Conservation (phyloP, 2,888 invertebrate species). For the Drosophila quinaria region DNA sequence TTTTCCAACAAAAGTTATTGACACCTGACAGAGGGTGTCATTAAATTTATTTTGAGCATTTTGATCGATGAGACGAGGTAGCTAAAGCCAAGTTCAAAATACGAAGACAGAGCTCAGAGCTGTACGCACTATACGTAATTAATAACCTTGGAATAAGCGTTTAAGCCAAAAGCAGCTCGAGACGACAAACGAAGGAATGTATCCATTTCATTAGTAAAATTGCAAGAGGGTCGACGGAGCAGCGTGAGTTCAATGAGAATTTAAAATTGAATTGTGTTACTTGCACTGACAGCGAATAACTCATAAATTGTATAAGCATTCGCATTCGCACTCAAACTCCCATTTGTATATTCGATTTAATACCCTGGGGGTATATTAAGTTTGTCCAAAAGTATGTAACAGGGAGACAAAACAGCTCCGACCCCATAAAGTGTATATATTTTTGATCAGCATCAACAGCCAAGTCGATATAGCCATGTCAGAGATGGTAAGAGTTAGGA, state of each 20-base stretch:
- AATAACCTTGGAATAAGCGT: slow-evolving; percentile 48
- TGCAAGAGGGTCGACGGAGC: slow-evolving; percentile 14
- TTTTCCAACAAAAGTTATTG: slow-evolving; percentile 27
- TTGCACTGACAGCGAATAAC: slow-evolving; percentile 21
- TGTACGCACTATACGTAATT: slow-evolving; percentile 47
- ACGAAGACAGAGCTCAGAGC: background rate
- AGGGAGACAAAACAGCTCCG: no score
- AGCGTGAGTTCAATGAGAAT: slow-evolving; percentile 30
- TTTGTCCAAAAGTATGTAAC: no score
- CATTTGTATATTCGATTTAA: slow-evolving; percentile 6
- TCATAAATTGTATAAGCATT: slow-evolving; percentile 45
- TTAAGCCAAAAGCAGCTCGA: slow-evolving; percentile 29
- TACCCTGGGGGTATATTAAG: no score
- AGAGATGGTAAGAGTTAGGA: no score
- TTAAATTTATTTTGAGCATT: slow-evolving; percentile 44
- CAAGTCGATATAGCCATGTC: no score
- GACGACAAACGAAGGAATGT: slow-evolving; percentile 4
- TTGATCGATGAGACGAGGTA: slow-evolving; percentile 43
- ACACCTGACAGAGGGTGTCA: slow-evolving; percentile 24
- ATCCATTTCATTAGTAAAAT: slow-evolving; percentile 57
- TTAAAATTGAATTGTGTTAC: slow-evolving; percentile 41
- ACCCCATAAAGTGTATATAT: no score
- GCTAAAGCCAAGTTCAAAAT: slow-evolving; percentile 1
- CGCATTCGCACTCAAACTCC: slow-evolving; percentile 10
- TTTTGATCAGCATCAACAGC: no score